Percentiles rank a stretch among this genome's conserved stretches.
Evolutionary conservation across 2,797 vertebrate species (phyloP).

Genomic region (Mus caroli): DNA sequence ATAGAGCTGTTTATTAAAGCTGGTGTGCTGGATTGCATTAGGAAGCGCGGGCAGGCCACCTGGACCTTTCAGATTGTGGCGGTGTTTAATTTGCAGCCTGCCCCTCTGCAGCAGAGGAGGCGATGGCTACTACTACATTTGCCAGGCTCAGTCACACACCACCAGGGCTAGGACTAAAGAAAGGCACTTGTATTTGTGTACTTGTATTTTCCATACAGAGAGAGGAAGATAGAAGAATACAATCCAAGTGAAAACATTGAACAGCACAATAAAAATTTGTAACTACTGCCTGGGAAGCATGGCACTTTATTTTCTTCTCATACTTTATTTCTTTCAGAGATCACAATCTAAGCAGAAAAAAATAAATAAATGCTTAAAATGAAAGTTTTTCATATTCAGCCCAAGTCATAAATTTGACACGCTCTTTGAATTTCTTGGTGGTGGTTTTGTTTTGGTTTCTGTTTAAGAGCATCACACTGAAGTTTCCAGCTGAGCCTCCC

Average conservation of each 20-base stretch:
- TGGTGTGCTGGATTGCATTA: constrained; percentile 92
- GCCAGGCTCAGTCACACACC: constrained; percentile 87
- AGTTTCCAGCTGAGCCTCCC: constrained; percentile 86
- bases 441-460: constrained; percentile 66
- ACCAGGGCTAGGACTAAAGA: constrained; percentile 86
- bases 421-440: constrained; percentile 55
- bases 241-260: constrained; percentile 85
- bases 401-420: constrained; percentile 77
- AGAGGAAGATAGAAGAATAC: constrained; percentile 68
- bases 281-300: constrained; percentile 81
- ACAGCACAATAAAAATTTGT: constrained; percentile 78
- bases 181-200: constrained; percentile 74
- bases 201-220: constrained; percentile 72
- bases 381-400: constrained; percentile 80
- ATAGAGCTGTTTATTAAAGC: constrained; percentile 94
- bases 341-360: constrained; percentile 70
- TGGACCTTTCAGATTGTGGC: constrained; percentile 92
- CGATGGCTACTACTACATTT: constrained; percentile 85
- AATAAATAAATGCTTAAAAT: constrained; percentile 75
- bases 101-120: constrained; percentile 88
- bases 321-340: constrained; percentile 84
- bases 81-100: constrained; percentile 91
- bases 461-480: constrained; percentile 81
- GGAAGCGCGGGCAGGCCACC: constrained; percentile 91
- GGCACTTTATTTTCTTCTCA: constrained; percentile 83